Conservation (phyloP, 2,888 invertebrate species). For the Hirtodrosophila trivittata region DNA sequence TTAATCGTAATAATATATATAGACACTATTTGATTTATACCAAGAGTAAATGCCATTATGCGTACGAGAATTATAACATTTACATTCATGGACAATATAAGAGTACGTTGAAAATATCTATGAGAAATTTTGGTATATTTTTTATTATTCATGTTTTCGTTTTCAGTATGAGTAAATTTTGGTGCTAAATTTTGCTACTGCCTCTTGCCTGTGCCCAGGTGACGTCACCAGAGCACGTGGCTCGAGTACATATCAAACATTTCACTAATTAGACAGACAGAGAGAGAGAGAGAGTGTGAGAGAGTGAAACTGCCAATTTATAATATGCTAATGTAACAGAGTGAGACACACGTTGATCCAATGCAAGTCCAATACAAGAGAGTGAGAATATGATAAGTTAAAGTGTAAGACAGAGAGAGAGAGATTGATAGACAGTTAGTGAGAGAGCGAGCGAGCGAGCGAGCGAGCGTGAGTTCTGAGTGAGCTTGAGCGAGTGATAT, state of each 20-base stretch:
- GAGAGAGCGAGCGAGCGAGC: conserved; percentile 20
- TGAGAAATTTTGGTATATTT: conserved; percentile 19
- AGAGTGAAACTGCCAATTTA: conserved; percentile 36
- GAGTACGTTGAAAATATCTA: conserved; percentile 29
- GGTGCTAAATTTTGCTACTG: conserved; percentile 27
- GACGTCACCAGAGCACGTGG: background rate
- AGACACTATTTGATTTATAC: conserved; percentile 40
- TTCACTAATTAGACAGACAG: conserved; percentile 33
- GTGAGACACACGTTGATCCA: conserved; percentile 29
- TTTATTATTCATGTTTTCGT: conserved; percentile 9
- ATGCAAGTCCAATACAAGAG: conserved; percentile 34
- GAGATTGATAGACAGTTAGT: conserved; percentile 18
- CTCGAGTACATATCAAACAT: conserved; percentile 10
- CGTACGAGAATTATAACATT: conserved; percentile 54
- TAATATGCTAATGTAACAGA: conserved; percentile 24
- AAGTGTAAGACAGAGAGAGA: conserved; percentile 31
- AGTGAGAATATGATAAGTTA: conserved; percentile 9
- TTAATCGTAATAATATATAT: conserved; percentile 41
- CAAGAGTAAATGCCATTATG: conserved; percentile 60
- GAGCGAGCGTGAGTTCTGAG: conserved; percentile 10
- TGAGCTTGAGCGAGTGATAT: background rate
- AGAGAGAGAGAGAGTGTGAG: conserved; percentile 12
- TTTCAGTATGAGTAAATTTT: conserved; percentile 25
- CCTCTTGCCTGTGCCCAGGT: conserved; percentile 4
- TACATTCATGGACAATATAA: conserved; percentile 63